phyloP scores from a whole-genome alignment of 2,888 invertebrate species.

The Sinelater perroti region DNA sequence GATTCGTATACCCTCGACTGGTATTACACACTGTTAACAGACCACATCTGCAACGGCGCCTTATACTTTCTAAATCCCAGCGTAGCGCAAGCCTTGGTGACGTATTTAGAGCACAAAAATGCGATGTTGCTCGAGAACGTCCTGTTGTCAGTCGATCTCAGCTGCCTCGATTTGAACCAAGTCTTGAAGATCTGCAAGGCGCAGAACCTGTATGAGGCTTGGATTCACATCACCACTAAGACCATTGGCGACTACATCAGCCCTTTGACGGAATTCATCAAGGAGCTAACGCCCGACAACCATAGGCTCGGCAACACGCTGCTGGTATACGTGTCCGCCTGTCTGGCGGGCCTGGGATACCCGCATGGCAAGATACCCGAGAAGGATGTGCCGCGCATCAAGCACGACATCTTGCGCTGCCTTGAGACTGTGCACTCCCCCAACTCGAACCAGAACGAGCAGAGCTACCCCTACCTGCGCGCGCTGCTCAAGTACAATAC shows the following conservation, averaged over 20 bases:
- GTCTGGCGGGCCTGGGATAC: constrained; percentile 86
- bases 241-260: constrained; percentile 79
- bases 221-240: constrained; percentile 79
- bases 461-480: constrained; percentile 76
- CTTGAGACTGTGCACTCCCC: constrained; percentile 75
- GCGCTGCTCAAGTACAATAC: constrained; percentile 83
- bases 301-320: constrained; percentile 81
- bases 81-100: constrained; percentile 77
- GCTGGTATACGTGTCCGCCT: constrained; percentile 86
- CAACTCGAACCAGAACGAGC: constrained; percentile 68
- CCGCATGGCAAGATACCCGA: constrained; percentile 77
- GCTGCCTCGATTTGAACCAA: constrained; percentile 80
- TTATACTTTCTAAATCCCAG: constrained; percentile 71
- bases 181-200: constrained; percentile 65
- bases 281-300: constrained; percentile 62
- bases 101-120: constrained; percentile 70
- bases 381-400: constrained; percentile 70
- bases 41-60: constrained; percentile 72
- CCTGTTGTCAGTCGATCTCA: constrained; percentile 76
- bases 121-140: constrained; percentile 72
- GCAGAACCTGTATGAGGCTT: constrained; percentile 73
- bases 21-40: constrained; percentile 75
- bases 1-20: constrained; percentile 60
- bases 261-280: constrained; percentile 75
- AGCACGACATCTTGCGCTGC: constrained; percentile 76